These are phyloP conservation scores for Trematocara zebra DNA, from an alignment of 2,113 vertebrate species.

Conservation along the genomic window DNA sequence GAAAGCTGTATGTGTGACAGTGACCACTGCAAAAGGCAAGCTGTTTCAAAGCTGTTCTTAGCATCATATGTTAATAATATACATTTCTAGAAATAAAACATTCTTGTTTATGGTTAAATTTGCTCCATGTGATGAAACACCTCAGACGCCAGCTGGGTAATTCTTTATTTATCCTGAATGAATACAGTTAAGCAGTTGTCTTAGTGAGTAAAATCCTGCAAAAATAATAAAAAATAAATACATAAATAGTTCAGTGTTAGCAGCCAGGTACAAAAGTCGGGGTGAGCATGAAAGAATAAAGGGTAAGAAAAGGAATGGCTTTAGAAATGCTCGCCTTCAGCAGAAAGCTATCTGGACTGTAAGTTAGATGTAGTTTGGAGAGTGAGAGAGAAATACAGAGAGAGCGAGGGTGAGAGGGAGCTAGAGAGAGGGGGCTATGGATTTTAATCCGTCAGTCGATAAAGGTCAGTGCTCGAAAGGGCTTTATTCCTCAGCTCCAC, in stretches of 20 bases:
- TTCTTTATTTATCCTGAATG: not conserved
- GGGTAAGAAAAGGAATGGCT: slow-evolving; percentile 21
- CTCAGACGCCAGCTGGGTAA: not conserved
- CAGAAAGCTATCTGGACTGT: slow-evolving; percentile 56
- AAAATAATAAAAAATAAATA: not conserved
- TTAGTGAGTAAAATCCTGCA: not conserved
- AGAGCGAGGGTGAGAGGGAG: slow-evolving; percentile 1
- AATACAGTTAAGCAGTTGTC: not conserved
- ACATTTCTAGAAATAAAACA: not conserved
- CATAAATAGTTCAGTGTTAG: slow-evolving; percentile 11
- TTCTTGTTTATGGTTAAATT: not conserved
- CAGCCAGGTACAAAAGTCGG: slow-evolving; percentile 31
- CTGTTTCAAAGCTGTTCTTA: not conserved
- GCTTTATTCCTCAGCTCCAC: slow-evolving; percentile 75
- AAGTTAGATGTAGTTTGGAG: slow-evolving; percentile 67
- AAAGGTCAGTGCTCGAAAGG: slow-evolving; percentile 77
- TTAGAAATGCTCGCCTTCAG: slow-evolving; percentile 47
- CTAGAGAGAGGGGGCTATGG: slow-evolving; percentile 60
- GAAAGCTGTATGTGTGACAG: not conserved
- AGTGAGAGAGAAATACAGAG: slow-evolving; percentile 21
- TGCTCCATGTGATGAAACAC: not conserved
- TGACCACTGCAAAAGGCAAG: not conserved
- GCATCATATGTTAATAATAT: not conserved
- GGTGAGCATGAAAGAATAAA: slow-evolving; percentile 24
- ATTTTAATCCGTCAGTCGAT: slow-evolving; percentile 78